Percentiles rank a stretch among this genome's conserved stretches.
These are phyloP conservation scores for Drosophila micromelanica DNA, from an alignment of 1,140 invertebrate species.

Conservation along the genomic window DNA sequence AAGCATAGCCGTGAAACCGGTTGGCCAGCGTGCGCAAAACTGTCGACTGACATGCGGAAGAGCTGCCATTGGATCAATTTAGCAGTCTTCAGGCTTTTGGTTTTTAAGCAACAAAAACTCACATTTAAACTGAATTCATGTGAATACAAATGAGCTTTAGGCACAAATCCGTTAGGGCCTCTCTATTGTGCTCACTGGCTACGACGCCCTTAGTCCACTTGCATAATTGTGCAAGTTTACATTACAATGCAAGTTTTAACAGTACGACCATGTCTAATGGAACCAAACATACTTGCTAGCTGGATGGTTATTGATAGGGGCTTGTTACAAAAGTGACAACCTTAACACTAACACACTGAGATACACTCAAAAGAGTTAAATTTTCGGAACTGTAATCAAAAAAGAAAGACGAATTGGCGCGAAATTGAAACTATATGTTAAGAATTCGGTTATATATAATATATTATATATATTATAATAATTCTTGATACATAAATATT, in stretches of 20 bases:
- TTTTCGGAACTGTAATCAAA: not conserved
- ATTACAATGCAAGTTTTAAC: conserved; percentile 26
- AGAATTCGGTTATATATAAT: no score
- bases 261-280: not conserved
- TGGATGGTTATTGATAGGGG: conserved; percentile 2
- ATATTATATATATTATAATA: no score
- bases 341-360: not conserved
- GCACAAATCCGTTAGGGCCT: not conserved
- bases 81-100: conserved; percentile 27
- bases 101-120: conserved; percentile 13
- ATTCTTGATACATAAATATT: no score
- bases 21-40: conserved; percentile 46
- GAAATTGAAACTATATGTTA: no score
- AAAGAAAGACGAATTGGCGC: not conserved
- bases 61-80: conserved; percentile 51
- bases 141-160: conserved; percentile 53
- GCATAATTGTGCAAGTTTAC: conserved; percentile 19
- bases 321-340: conserved; percentile 5
- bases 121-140: conserved; percentile 11
- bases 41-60: conserved; percentile 52
- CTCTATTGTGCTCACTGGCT: conserved; percentile 15
- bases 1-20: conserved; percentile 54
- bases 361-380: not conserved
- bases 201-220: conserved; percentile 34
- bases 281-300: conserved; percentile 9